Evolutionary conservation across 2,888 invertebrate genomes (phyloP).

Genomic region (Cylloceria caligata): DNA sequence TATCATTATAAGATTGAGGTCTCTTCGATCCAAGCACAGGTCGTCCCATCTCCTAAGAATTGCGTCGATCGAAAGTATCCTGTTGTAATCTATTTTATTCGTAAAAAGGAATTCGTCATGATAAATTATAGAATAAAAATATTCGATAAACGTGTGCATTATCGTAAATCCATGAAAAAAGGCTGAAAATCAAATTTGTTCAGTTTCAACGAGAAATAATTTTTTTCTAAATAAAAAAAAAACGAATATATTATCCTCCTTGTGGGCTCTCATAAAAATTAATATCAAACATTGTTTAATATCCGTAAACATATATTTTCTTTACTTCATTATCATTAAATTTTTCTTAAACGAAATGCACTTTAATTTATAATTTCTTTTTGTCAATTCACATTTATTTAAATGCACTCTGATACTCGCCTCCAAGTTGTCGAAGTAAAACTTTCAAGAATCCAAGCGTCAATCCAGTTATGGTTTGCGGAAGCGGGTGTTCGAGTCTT

Average conservation of each 20-base stretch:
- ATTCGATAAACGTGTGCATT: too few relatives aligned
- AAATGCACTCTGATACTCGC: constrained; percentile 70
- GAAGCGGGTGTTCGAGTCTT: constrained; percentile 90
- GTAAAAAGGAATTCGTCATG: not conserved
- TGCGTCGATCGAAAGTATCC: constrained; percentile 79
- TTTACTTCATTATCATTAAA: not conserved
- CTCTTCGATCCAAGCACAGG: constrained; percentile 88
- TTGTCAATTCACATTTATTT: not conserved
- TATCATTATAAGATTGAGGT: constrained; percentile 89
- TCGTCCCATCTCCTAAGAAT: constrained; percentile 88
- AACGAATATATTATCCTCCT: constrained; percentile 11
- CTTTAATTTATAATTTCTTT: not conserved
- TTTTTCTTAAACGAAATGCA: too few relatives aligned
- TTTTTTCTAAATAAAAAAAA: constrained; percentile 29
- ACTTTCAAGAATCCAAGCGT: constrained; percentile 93
- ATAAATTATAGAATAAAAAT: not conserved
- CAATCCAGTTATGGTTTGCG: constrained; percentile 89
- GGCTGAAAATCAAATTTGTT: too few relatives aligned
- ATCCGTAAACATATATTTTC: not conserved
- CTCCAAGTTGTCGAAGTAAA: constrained; percentile 90
- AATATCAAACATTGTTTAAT: not conserved
- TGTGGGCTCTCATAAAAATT: not conserved
- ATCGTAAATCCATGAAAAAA: too few relatives aligned
- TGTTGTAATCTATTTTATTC: constrained; percentile 78
- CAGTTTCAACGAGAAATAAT: not conserved